phyloP scores from a whole-genome alignment of 2,797 vertebrate genomes.

The Basileuterus tristriatus region DNA sequence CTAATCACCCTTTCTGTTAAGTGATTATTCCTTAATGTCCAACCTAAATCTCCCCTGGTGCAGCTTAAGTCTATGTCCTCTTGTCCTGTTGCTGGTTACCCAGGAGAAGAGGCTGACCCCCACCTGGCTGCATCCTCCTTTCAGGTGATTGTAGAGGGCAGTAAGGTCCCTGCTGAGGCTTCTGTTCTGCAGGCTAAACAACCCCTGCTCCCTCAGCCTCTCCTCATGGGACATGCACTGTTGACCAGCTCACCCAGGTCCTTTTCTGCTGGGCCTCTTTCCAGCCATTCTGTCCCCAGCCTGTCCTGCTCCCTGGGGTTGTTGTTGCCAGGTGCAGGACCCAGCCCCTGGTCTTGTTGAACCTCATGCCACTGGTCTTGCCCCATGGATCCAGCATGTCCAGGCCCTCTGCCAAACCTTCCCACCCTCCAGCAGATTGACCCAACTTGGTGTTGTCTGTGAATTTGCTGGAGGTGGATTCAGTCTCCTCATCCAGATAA shows the following conservation, averaged over 20 bases:
- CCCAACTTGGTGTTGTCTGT: neutral
- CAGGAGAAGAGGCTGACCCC: fast-evolving
- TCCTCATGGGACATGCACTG: neutral
- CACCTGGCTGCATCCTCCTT: neutral
- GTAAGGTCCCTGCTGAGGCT: neutral
- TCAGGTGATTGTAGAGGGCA: too few species aligned
- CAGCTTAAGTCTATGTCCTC: neutral
- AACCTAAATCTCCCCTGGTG: neutral
- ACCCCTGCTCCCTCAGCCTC: neutral
- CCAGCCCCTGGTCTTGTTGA: fast-evolving
- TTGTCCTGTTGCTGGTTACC: neutral
- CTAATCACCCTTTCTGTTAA: neutral
- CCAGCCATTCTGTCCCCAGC: neutral
- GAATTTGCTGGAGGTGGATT: neutral
- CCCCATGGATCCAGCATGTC: neutral
- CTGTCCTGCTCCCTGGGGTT: neutral
- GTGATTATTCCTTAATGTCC: neutral
- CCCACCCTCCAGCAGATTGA: fast-evolving
- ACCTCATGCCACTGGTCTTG: fast-evolving
- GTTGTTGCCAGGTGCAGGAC: neutral
- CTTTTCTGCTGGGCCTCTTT: neutral
- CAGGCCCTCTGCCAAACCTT: neutral
- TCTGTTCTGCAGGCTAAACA: neutral
- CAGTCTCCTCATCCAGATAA: neutral
- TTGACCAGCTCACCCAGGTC: neutral